A percentile compares a stretch with the other conserved stretches of the same genome.
Evolutionary conservation across 2,113 vertebrate species (phyloP).

Genomic region (Tachycineta bicolor): DNA sequence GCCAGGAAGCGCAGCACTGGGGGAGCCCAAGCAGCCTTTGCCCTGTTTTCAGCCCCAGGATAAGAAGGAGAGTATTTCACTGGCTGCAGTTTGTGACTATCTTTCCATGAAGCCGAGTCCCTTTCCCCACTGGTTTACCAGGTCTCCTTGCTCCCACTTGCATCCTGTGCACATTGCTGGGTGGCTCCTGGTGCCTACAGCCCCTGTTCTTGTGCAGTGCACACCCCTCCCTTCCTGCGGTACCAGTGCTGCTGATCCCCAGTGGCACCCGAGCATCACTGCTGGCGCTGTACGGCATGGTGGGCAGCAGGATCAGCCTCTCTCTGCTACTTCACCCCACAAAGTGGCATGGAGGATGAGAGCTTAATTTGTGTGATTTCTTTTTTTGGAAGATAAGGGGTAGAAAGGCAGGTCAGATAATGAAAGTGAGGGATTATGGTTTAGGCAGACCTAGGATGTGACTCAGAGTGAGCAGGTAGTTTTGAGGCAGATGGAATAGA

Average conservation of each 20-base stretch:
- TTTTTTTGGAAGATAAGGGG: background rate
- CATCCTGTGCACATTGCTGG: background rate
- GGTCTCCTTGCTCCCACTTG: background rate
- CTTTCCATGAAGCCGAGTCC: background rate
- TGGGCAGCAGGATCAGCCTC: background rate
- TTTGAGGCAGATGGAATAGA: background rate
- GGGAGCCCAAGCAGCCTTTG: background rate
- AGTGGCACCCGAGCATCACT: accelerated
- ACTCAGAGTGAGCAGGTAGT: background rate
- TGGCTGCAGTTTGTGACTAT: accelerated
- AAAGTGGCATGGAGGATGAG: background rate
- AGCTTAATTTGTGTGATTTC: background rate
- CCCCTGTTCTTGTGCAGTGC: background rate
- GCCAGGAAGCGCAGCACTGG: accelerated
- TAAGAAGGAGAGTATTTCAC: background rate
- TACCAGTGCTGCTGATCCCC: background rate
- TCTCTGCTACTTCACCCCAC: background rate
- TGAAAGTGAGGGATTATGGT: background rate
- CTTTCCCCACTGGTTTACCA: background rate
- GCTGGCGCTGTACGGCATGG: accelerated
- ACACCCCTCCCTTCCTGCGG: background rate
- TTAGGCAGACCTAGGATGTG: background rate
- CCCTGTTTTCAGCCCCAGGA: background rate
- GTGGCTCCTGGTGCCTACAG: background rate
- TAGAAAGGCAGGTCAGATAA: background rate